phyloP scores from a whole-genome alignment of 2,113 vertebrate genomes.

The Hipposideros armiger region DNA sequence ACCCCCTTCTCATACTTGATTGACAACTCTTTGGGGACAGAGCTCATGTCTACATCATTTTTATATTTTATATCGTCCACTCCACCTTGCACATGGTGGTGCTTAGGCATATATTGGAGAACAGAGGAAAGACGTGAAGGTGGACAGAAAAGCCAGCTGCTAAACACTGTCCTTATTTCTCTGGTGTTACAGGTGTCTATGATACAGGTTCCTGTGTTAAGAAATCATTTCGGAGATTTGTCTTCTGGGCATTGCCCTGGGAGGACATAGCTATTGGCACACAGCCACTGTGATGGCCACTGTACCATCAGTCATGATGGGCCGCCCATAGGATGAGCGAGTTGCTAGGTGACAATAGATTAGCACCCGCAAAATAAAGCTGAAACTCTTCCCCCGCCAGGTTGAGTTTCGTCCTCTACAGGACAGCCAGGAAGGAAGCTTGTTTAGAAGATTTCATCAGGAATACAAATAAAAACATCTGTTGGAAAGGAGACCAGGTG shows the following conservation, averaged over 20 bases:
- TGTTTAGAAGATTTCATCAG: conserved; percentile 8
- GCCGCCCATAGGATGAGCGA: rapidly evolving
- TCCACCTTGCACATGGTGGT: no score
- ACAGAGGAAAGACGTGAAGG: neutral
- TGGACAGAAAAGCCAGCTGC: neutral
- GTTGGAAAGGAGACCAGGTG: conserved; percentile 58
- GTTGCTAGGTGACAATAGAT: neutral
- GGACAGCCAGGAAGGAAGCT: neutral
- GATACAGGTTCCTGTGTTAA: neutral
- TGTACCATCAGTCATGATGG: rapidly evolving
- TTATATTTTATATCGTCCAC: neutral
- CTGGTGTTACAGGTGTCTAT: neutral
- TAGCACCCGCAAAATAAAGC: neutral
- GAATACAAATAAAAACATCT: conserved; percentile 60
- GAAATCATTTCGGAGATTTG: neutral
- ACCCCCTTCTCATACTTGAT: neutral
- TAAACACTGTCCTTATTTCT: neutral
- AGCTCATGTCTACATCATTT: neutral
- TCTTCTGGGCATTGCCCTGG: neutral
- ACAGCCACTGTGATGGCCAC: neutral
- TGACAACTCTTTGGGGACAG: neutral
- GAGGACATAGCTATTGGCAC: neutral
- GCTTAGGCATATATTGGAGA: neutral
- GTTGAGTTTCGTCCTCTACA: neutral
- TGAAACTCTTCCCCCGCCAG: neutral